Evolutionary conservation across 1,140 invertebrate species (phyloP).

Genomic region (Battus philenor): DNA sequence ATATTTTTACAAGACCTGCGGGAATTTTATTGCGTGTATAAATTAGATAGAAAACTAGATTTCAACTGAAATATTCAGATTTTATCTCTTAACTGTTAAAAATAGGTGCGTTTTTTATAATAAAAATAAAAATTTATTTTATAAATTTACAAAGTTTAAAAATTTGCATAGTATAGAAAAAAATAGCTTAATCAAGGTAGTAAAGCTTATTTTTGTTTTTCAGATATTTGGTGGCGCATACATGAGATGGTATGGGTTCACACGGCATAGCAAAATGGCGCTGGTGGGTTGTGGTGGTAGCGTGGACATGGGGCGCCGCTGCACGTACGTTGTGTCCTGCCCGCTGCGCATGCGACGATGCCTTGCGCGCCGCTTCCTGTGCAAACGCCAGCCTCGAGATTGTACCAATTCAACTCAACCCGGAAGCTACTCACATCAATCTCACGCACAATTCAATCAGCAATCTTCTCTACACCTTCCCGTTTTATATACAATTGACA

Average conservation of each 20-base stretch:
- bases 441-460: constrained; percentile 85
- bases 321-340: constrained; percentile 84
- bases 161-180: too few species aligned
- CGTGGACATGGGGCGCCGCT: constrained; percentile 52
- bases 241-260: constrained; percentile 74
- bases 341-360: constrained; percentile 88
- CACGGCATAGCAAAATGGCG: constrained; percentile 65
- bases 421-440: constrained; percentile 86
- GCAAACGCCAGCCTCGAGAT: constrained; percentile 86
- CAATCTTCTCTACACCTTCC: constrained; percentile 83
- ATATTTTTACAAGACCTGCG: constrained; percentile 29
- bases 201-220: constrained; percentile 29
- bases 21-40: constrained; percentile 49
- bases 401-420: constrained; percentile 91
- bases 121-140: too few species aligned
- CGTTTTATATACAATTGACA: constrained; percentile 87
- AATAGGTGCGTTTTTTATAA: too few species aligned
- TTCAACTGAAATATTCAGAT: constrained; percentile 33
- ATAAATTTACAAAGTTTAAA: too few species aligned
- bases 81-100: constrained; percentile 23
- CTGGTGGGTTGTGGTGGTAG: constrained; percentile 64
- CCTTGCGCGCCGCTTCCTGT: constrained; percentile 83
- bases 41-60: constrained; percentile 45
- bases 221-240: constrained; percentile 55
- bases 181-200: too few species aligned